Conservation (phyloP, 2,113 vertebrate species). For the Pedionomus torquatus region DNA sequence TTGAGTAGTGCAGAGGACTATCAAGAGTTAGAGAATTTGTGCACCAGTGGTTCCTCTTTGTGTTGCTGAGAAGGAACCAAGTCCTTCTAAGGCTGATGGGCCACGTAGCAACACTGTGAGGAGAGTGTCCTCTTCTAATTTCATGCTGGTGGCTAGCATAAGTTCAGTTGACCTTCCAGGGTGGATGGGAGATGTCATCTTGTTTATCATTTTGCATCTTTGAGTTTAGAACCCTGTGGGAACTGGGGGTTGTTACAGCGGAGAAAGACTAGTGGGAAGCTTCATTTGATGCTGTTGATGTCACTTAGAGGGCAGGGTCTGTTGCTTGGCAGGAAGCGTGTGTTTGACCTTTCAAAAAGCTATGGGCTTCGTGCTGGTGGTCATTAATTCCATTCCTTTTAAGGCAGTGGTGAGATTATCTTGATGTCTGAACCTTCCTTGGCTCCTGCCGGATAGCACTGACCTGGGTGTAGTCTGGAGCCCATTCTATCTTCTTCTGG, state of each 20-base stretch:
- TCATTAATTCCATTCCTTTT: constrained; percentile 62
- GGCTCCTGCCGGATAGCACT: not conserved
- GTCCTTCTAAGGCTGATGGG: not conserved
- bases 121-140: not conserved
- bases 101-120: not conserved
- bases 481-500: not conserved
- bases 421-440: constrained; percentile 31
- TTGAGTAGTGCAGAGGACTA: not conserved
- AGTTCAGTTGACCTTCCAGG: not conserved
- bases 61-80: not conserved
- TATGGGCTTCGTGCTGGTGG: constrained; percentile 3
- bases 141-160: not conserved
- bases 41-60: not conserved
- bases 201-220: not conserved
- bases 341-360: constrained; percentile 37
- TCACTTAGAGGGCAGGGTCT: not conserved
- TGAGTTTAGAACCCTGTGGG: not conserved
- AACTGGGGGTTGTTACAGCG: not conserved
- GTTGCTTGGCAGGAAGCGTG: not conserved
- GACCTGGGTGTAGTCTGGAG: constrained; percentile 54
- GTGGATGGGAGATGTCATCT: not conserved
- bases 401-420: not conserved
- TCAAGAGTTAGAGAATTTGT: not conserved
- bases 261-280: not conserved
- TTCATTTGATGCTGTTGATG: not conserved